These are phyloP conservation scores for Tinamus guttatus DNA, from an alignment of 2,113 vertebrate species.

Conservation along the genomic window DNA sequence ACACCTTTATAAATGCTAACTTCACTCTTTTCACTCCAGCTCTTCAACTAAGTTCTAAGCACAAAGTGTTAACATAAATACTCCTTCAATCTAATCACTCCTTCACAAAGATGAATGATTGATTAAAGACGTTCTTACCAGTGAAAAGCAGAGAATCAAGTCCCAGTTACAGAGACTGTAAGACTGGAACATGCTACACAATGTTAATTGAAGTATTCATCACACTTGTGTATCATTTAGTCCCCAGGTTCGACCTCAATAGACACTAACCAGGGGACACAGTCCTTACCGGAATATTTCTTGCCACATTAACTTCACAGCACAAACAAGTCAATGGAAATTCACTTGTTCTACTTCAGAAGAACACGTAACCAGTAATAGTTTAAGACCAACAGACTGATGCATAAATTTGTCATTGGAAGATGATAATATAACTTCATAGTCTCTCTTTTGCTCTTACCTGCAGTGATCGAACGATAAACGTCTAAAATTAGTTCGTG, in stretches of 20 bases:
- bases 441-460: conserved; percentile 69
- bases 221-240: neutral
- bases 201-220: neutral
- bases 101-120: accelerated
- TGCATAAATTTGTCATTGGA: accelerated
- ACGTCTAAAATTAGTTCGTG: conserved; percentile 89
- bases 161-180: neutral
- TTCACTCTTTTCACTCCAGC: neutral
- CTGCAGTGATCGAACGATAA: conserved; percentile 97
- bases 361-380: accelerated
- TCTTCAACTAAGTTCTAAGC: neutral
- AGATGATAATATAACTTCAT: accelerated
- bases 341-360: too few relatives aligned
- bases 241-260: neutral
- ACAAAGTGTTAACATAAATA: neutral
- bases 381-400: neutral
- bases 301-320: neutral
- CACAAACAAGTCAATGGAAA: neutral
- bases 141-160: neutral
- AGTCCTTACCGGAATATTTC: neutral
- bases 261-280: accelerated
- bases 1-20: neutral
- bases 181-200: neutral
- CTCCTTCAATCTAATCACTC: neutral
- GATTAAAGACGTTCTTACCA: neutral